Conservation (phyloP, 2,113 vertebrate species). For the Chamaetylas fuelleborni region DNA sequence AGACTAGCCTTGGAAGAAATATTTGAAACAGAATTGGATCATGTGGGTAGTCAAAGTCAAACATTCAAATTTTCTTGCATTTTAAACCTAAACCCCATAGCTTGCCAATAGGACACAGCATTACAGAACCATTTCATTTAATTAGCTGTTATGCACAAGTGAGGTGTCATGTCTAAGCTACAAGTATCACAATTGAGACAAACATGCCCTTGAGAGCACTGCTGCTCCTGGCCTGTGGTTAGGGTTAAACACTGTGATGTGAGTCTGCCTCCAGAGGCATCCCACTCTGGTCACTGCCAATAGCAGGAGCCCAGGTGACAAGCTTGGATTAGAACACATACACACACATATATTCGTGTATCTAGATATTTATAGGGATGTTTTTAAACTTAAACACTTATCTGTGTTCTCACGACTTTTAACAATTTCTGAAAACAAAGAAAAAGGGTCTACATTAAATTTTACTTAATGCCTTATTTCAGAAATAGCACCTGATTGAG, state of each 20-base stretch:
- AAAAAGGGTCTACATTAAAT: neutral
- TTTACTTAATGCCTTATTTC: neutral
- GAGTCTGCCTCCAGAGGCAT: neutral
- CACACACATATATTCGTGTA: rapidly evolving
- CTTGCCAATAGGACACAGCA: neutral
- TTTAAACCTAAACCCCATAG: neutral
- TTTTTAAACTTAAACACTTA: neutral
- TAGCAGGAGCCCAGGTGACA: neutral
- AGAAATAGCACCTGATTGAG: neutral
- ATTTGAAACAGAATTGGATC: neutral
- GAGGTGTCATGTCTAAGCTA: neutral
- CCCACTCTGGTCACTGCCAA: neutral
- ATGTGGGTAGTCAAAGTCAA: neutral
- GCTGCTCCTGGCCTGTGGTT: rapidly evolving
- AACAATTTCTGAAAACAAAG: neutral
- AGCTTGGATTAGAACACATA: neutral
- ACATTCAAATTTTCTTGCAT: neutral
- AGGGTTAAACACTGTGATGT: neutral
- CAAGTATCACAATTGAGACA: rapidly evolving
- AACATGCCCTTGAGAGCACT: rapidly evolving
- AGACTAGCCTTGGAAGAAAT: neutral
- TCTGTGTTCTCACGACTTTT: neutral
- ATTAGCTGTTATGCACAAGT: neutral
- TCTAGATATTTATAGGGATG: rapidly evolving
- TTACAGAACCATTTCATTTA: neutral